A percentile compares a stretch with the other conserved stretches of the same genome.
Evolutionary conservation across 2,888 invertebrate species (phyloP).

Genomic region (Eucriotettix oculatus): DNA sequence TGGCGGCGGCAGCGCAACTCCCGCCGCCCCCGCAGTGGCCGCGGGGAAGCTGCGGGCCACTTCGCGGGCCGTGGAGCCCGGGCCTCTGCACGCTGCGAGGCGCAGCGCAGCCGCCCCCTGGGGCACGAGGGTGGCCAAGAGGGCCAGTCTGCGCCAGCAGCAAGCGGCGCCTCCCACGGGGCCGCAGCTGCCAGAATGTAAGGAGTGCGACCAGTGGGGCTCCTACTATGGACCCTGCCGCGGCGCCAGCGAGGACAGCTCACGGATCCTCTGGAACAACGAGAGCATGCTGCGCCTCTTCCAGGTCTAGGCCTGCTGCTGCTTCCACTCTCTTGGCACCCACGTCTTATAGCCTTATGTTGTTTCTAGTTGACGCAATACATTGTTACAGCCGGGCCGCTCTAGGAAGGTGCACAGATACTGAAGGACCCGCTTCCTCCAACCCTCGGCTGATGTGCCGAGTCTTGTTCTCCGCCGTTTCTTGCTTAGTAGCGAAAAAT

Average conservation of each 20-base stretch:
- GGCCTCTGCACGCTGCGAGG: slow-evolving; percentile 17
- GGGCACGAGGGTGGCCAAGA: slow-evolving; percentile 6
- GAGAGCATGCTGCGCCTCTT: slow-evolving; percentile 17
- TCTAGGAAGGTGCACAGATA: no score
- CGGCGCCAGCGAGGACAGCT: slow-evolving; percentile 12
- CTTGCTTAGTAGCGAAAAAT: no score
- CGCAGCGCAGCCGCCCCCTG: slow-evolving; percentile 16
- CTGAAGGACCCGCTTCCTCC: no score
- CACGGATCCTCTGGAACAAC: slow-evolving; percentile 16
- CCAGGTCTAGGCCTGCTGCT: slow-evolving; percentile 13
- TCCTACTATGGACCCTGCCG: slow-evolving; percentile 8
- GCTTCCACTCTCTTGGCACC: not conserved
- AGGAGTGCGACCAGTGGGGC: slow-evolving; percentile 5
- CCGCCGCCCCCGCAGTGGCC: slow-evolving; percentile 3
- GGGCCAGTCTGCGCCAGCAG: not conserved
- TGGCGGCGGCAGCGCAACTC: slow-evolving; percentile 7
- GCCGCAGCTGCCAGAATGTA: not conserved
- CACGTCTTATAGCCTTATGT: no score
- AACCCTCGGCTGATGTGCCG: no score
- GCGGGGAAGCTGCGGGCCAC: slow-evolving; percentile 5
- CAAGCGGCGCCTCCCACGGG: slow-evolving; percentile 9
- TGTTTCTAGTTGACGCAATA: no score
- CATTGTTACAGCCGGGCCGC: no score
- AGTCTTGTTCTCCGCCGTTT: no score
- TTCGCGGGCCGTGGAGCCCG: slow-evolving; percentile 17